Percentiles rank a stretch among this genome's conserved stretches.
Evolutionary conservation across 1,140 invertebrate genomes (phyloP).

Genomic region (Drosophila pachea): DNA sequence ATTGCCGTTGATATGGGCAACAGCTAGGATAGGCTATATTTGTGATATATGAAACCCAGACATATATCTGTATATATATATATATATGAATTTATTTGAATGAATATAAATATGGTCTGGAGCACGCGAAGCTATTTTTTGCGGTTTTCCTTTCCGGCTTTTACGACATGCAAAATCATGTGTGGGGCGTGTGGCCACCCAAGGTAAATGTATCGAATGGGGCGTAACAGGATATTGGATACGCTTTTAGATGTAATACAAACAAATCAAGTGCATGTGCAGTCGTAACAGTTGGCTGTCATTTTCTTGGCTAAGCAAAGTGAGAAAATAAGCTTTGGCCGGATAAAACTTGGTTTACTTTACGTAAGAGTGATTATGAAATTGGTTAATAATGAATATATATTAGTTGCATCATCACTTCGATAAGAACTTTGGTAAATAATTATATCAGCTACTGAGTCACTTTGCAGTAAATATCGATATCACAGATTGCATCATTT

Average conservation of each 20-base stretch:
- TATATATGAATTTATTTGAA: background rate
- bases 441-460: no score
- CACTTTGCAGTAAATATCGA: no score
- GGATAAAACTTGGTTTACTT: no score
- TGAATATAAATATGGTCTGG: constrained; percentile 14
- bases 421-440: no score
- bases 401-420: no score
- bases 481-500: no score
- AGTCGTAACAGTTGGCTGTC: background rate
- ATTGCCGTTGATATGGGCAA: constrained; percentile 25
- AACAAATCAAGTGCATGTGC: constrained; percentile 15
- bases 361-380: no score
- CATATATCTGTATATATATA: background rate
- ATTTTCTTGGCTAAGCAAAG: no score
- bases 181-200: constrained; percentile 17
- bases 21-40: constrained; percentile 14
- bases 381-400: no score
- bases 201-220: constrained; percentile 15
- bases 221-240: constrained; percentile 20
- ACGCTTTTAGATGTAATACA: background rate
- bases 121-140: constrained; percentile 49
- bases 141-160: constrained; percentile 23
- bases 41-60: constrained; percentile 22
- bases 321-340: no score
- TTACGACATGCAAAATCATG: constrained; percentile 39